Base-by-base conservation (phyloP, 2,888 invertebrate genomes). In the Drosophila koepferae region DNA sequence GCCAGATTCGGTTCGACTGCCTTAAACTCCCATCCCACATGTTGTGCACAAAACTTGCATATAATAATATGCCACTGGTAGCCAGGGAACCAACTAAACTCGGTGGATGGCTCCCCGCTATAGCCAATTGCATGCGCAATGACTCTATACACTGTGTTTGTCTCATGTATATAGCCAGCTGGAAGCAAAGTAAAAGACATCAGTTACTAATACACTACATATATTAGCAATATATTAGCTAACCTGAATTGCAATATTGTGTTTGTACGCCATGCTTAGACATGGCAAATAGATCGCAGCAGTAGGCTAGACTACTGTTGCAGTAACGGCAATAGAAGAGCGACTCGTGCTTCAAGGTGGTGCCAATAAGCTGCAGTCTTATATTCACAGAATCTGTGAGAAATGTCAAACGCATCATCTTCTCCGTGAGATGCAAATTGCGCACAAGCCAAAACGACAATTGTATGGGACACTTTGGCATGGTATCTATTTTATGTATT, bases 81-180 rank as follows among this genome's bases (percentile, higher is more conserved):
- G 34, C 97, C 97, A 8, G 97, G 97, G 92, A 97, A 97, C 97
- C 97, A 97, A 75, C 96, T 96, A 89, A 95, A 96, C 81, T 96
- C 95, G n/a, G 95, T 95, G 2, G 96, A 96, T 1, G 96, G 94
- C 54, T 94, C 93, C 1, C 93, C 93, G 53, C 90, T 91, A 38
- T 94, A 93, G 18, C 95, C 92, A 44, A 92, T 88, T 20, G 94
- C 93, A 73, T 95, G 94, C 23, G 93, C 92, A 55, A 91, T 72
- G 0, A 95, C 94, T 61, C 94, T 93, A 71, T 94, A 94, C 1
- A 96, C 94, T 0, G 97, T 97, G 48, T 97, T 94, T 6, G 96
- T 97, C 91, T 97, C 97, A 89, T 97, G 97, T 58, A 97, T 95
- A 87, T 95, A 94, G 20, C 97, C 97, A 79, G 93, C 94, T 94